Conservation (phyloP, 2,113 vertebrate genomes). For the Dinomys branickii region DNA sequence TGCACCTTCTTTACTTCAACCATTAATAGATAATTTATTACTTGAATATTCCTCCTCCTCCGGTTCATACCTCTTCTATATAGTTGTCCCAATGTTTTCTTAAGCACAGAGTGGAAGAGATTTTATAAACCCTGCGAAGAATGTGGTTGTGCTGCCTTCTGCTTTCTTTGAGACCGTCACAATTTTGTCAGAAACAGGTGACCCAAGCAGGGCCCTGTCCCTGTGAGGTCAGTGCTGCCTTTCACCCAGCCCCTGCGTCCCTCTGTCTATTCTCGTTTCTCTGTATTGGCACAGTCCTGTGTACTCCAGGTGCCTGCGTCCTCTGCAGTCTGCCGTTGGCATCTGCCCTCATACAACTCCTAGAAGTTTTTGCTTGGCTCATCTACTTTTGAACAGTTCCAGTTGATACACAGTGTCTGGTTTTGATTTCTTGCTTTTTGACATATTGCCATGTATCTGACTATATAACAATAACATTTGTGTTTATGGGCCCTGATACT, state of each 20-base stretch:
- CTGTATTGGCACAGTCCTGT: rapidly evolving
- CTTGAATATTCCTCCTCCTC: neutral
- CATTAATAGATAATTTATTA: neutral
- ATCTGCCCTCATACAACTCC: neutral
- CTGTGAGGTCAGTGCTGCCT: neutral
- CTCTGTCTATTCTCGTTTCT: neutral
- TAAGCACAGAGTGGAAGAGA: neutral
- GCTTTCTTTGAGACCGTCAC: neutral
- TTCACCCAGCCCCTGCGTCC: rapidly evolving
- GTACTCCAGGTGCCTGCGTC: neutral
- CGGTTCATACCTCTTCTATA: neutral
- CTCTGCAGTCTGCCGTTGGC: neutral
- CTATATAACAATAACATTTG: conserved; percentile 47
- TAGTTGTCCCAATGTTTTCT: neutral
- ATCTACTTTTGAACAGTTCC: neutral
- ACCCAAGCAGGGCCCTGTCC: neutral
- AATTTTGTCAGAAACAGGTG: neutral
- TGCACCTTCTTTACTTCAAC: conserved; percentile 2
- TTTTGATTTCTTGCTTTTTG: conserved; percentile 59
- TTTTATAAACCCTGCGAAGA: neutral
- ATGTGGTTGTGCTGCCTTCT: neutral
- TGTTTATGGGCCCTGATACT: conserved; percentile 1
- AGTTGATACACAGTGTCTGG: neutral
- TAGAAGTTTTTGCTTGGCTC: neutral
- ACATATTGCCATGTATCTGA: conserved; percentile 21